These are phyloP conservation scores for Leptinotarsa rubiginosa DNA, from an alignment of 2,888 invertebrate genomes.

Conservation along the genomic window DNA sequence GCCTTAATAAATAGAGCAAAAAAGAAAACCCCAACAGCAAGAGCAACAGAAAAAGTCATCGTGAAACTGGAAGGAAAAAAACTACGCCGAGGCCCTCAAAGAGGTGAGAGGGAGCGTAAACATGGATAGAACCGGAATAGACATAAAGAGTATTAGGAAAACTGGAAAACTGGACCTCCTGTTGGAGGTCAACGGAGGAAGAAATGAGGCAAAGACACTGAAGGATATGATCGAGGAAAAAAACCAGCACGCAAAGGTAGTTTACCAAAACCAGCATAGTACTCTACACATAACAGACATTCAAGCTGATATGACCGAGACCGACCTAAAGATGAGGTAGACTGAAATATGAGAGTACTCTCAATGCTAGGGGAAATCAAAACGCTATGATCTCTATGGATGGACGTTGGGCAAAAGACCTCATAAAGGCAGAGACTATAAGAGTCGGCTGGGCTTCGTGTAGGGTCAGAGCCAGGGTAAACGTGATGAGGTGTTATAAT, in stretches of 20 bases:
- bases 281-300: neutral
- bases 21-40: neutral
- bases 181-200: neutral
- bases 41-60: neutral
- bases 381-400: neutral
- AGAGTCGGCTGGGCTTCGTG: neutral
- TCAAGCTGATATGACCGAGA: neutral
- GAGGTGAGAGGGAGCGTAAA: neutral
- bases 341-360: neutral
- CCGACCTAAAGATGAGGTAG: neutral
- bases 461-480: neutral
- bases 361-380: neutral
- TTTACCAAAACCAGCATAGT: neutral
- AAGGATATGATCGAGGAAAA: neutral
- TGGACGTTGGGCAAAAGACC: neutral
- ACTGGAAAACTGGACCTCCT: slow-evolving; percentile 2
- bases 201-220: neutral
- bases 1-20: neutral
- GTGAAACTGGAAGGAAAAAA: neutral
- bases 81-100: neutral
- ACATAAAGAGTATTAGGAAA: neutral
- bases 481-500: neutral
- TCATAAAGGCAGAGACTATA: neutral
- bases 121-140: neutral
- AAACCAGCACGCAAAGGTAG: neutral